These are phyloP conservation scores for Melikaiella ostensackeni DNA, from an alignment of 2,888 invertebrate genomes.

Conservation along the genomic window DNA sequence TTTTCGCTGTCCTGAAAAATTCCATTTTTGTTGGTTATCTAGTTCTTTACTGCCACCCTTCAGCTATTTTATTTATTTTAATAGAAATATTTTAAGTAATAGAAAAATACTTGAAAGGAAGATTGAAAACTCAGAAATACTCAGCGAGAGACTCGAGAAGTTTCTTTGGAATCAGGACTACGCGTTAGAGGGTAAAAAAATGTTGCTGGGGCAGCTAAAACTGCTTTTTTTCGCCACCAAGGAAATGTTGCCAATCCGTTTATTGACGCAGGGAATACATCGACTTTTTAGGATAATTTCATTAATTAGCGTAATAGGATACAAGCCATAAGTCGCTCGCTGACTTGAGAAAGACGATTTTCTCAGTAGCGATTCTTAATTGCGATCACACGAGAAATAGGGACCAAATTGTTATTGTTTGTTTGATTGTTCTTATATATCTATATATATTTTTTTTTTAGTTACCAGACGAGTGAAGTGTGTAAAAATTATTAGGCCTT, in stretches of 20 bases:
- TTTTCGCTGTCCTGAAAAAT: no score
- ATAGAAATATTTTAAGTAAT: not conserved
- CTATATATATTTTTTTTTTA: constrained; percentile 35
- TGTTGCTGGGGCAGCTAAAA: constrained; percentile 28
- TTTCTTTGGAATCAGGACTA: constrained; percentile 10
- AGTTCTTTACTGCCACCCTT: no score
- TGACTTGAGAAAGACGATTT: constrained; percentile 32
- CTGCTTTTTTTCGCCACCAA: constrained; percentile 28
- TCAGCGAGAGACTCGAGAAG: constrained; percentile 19
- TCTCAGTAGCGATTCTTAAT: constrained; percentile 34
- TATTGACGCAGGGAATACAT: constrained; percentile 36
- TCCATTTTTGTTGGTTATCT: no score
- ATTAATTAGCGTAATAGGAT: constrained; percentile 34
- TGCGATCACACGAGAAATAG: constrained; percentile 36
- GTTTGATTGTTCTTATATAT: constrained; percentile 39
- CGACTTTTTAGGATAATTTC: constrained; percentile 38
- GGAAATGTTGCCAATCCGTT: constrained; percentile 37
- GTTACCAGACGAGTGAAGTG: constrained; percentile 34
- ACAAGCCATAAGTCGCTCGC: constrained; percentile 39
- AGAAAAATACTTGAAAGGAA: constrained; percentile 8
- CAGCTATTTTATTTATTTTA: no score
- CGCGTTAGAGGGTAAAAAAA: constrained; percentile 29
- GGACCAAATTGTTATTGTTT: constrained; percentile 41
- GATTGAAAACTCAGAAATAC: constrained; percentile 35
- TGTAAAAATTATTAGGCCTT: constrained; percentile 34